Base-by-base conservation (phyloP, 2,888 invertebrate genomes). In the Drosophila sordidapex region DNA sequence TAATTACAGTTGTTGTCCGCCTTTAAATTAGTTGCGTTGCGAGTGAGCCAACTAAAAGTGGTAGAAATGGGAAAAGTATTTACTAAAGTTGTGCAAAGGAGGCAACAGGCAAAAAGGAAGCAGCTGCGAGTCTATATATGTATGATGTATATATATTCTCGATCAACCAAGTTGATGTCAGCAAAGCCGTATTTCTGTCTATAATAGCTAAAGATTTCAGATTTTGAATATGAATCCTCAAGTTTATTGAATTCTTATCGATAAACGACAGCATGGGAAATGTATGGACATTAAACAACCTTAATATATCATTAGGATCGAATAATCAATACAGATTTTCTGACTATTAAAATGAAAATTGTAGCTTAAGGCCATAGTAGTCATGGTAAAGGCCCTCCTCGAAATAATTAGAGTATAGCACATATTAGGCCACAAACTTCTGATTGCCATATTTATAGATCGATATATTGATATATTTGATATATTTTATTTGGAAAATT, bases 1-100 rank as follows among this genome's bases (percentile, higher is more conserved):
- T 84, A 85, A 85, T 85, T 89, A 89, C 73, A 73, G 71, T 76
- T 72, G 68, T 66, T 74, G 70, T 67, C 65, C 66, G 60, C 56
- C 76, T 75, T 56, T 56, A 89, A 87, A 89, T 89, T 74, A 74
- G 75, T 73, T 76, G 59, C 48, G 52, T 48, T 61, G 62, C 52
- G 57, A 38, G 4, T 38, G 18, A 38, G 25, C 46, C 4, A 25
- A 25, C 15, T 25, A 46, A 25, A 15, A 46, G 7, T 61, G 58
- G 11, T 49, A 61, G 68, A 70, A 66, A 77, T 60, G 21, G 7
- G 0, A 29, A 25, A 38, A 29, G n/a, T 40, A 43, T 21, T 46
- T 1, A 7, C 52, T 65, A 29, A 40, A 52, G n/a, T n/a, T 21
- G 7, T 25, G 13, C 21, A 21, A 11, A 7, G 8, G 15, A 25